Percentiles rank a stretch among this genome's conserved stretches.
Conservation (phyloP, 2,888 invertebrate genomes). For the Graphium colonna region DNA sequence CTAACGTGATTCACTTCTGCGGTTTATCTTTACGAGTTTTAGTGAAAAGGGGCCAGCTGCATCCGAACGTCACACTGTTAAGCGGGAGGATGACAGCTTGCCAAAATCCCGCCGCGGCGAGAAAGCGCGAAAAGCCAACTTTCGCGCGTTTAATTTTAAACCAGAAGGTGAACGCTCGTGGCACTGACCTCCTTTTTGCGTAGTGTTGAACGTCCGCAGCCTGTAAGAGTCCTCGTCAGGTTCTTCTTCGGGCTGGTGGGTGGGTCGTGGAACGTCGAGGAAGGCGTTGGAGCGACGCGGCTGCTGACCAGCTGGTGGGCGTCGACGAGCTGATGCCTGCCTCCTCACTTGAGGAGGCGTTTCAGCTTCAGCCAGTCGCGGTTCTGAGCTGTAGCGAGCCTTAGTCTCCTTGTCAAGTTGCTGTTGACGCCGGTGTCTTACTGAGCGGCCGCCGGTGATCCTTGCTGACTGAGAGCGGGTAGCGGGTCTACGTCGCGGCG, state of each 20-base stretch:
- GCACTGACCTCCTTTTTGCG: slow-evolving; percentile 90
- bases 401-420: slow-evolving; percentile 75
- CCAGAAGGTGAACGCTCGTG: slow-evolving; percentile 62
- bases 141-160: slow-evolving; percentile 53
- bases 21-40: slow-evolving; percentile 42
- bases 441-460: slow-evolving; percentile 83
- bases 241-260: slow-evolving; percentile 73
- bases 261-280: slow-evolving; percentile 82
- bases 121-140: slow-evolving; percentile 29
- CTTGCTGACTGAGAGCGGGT: slow-evolving; percentile 88
- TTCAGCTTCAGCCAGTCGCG: slow-evolving; percentile 83
- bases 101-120: slow-evolving; percentile 47
- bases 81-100: slow-evolving; percentile 37
- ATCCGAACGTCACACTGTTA: background rate
- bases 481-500: slow-evolving; percentile 83
- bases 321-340: slow-evolving; percentile 80
- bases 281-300: slow-evolving; percentile 86
- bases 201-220: slow-evolving; percentile 94
- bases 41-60: slow-evolving; percentile 18
- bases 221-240: slow-evolving; percentile 94
- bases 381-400: slow-evolving; percentile 83
- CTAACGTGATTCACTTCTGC: slow-evolving; percentile 56
- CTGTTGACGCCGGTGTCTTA: slow-evolving; percentile 69
- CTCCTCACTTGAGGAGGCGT: slow-evolving; percentile 83
- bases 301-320: slow-evolving; percentile 69